A percentile compares a stretch with the other conserved stretches of the same genome.
Evolutionary conservation across 2,888 invertebrate species (phyloP).

Genomic region (Cephus spinipes): DNA sequence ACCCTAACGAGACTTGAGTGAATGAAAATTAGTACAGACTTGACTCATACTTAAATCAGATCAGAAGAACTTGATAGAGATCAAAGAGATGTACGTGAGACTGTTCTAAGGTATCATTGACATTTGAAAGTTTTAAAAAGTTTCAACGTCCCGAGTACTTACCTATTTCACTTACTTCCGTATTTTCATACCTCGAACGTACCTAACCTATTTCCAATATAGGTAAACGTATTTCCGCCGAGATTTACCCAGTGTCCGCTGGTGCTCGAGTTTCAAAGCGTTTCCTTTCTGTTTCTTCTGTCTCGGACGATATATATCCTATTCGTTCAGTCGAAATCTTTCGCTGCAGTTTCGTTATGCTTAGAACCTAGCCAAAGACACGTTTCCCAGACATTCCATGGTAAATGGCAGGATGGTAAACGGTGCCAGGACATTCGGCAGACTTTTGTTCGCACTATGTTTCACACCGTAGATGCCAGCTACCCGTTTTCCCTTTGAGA

Average conservation of each 20-base stretch:
- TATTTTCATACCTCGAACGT: not conserved
- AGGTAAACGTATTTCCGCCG: not conserved
- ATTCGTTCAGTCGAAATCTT: not conserved
- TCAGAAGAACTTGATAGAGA: no score
- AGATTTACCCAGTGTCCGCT: not conserved
- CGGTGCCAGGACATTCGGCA: slow-evolving; percentile 6
- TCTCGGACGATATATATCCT: not conserved
- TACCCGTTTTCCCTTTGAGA: slow-evolving; percentile 22
- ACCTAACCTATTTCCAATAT: not conserved
- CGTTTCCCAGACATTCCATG: slow-evolving; percentile 39
- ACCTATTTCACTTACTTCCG: not conserved
- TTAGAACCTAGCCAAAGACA: slow-evolving; percentile 1
- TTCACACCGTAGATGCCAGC: slow-evolving; percentile 13
- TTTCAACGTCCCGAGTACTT: not conserved
- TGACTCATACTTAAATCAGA: no score
- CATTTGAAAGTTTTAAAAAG: not conserved
- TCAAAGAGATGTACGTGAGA: no score
- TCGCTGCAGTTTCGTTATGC: not conserved
- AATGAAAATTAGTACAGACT: no score
- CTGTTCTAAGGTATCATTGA: no score
- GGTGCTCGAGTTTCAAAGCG: slow-evolving; percentile 41
- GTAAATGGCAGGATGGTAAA: slow-evolving; percentile 17
- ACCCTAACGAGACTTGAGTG: no score
- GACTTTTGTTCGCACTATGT: slow-evolving; percentile 24
- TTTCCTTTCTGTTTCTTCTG: slow-evolving; percentile 15